Percentiles rank a stretch among this genome's conserved stretches.
Evolutionary conservation across 1,140 invertebrate species (phyloP).

Genomic region (Paraescarpia echinospica): DNA sequence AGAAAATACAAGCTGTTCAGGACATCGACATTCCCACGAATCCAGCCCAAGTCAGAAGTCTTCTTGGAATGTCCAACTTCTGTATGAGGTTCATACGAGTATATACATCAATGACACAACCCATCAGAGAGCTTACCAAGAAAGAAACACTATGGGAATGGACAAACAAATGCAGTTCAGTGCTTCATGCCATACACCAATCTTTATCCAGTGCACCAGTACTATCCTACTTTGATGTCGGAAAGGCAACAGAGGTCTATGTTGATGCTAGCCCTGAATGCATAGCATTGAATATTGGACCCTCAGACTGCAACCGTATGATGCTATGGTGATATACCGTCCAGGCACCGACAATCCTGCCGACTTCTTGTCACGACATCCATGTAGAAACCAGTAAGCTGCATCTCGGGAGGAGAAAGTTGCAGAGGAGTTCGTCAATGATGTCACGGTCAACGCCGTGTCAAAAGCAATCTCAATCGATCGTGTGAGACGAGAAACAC

Average conservation of each 20-base stretch:
- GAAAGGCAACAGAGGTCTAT: not conserved
- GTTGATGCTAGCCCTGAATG: not conserved
- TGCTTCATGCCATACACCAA: not conserved
- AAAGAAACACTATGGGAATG: too few species aligned
- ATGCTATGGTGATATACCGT: slow-evolving; percentile 15
- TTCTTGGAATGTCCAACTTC: slow-evolving; percentile 22
- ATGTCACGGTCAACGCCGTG: not conserved
- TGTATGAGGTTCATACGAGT: not conserved
- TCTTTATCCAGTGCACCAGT: not conserved
- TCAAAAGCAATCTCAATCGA: slow-evolving; percentile 21
- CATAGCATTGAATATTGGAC: slow-evolving; percentile 24
- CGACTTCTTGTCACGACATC: slow-evolving; percentile 25
- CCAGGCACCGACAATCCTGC: slow-evolving; percentile 27
- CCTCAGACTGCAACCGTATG: slow-evolving; percentile 25
- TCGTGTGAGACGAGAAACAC: slow-evolving; percentile 16
- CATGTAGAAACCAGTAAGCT: not conserved
- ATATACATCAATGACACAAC: not conserved
- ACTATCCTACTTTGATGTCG: not conserved
- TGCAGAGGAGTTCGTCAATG: slow-evolving; percentile 1
- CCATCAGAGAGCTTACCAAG: too few species aligned
- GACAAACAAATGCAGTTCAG: slow-evolving; percentile 9
- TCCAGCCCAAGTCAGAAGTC: not conserved
- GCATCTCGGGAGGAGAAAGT: slow-evolving; percentile 16
- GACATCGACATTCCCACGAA: not conserved
- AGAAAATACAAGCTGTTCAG: not conserved